Percentiles rank a stretch among this genome's conserved stretches.
phyloP scores from a whole-genome alignment of 2,888 invertebrate genomes.

The Synergus gifuensis region DNA sequence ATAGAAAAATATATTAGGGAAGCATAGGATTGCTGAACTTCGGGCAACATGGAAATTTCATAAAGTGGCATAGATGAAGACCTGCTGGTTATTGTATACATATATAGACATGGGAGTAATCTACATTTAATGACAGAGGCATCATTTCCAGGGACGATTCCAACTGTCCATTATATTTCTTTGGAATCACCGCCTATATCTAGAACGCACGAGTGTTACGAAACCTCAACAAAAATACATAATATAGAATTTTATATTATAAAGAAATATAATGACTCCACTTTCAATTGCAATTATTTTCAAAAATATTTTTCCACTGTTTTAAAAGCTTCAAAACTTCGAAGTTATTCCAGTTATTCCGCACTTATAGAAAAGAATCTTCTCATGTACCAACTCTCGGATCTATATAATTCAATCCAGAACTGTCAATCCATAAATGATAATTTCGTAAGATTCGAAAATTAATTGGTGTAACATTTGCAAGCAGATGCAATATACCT shows the following conservation, averaged over 20 bases:
- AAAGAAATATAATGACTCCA: too few species aligned
- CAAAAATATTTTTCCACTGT: too few species aligned
- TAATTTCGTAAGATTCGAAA: too few species aligned
- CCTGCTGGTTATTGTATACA: background rate
- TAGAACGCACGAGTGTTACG: too few species aligned
- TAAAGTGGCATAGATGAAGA: too few species aligned
- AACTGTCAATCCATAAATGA: background rate
- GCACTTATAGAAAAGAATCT: too few species aligned
- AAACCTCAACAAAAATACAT: too few species aligned
- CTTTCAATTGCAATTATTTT: too few species aligned
- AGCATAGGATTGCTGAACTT: background rate
- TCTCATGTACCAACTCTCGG: too few species aligned
- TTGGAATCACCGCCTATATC: background rate
- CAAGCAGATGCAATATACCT: background rate
- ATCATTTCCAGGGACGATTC: background rate
- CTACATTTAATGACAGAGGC: slow-evolving; percentile 2
- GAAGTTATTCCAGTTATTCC: too few species aligned
- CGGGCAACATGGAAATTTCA: background rate
- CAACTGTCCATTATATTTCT: background rate
- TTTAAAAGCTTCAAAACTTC: too few species aligned
- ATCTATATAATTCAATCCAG: background rate
- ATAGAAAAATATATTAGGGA: background rate
- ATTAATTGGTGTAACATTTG: background rate
- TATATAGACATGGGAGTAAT: background rate
- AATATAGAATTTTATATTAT: too few species aligned